A percentile compares a stretch with the other conserved stretches of the same genome.
These are phyloP conservation scores for Piaya cayana DNA, from an alignment of 2,113 vertebrate genomes.

Conservation along the genomic window DNA sequence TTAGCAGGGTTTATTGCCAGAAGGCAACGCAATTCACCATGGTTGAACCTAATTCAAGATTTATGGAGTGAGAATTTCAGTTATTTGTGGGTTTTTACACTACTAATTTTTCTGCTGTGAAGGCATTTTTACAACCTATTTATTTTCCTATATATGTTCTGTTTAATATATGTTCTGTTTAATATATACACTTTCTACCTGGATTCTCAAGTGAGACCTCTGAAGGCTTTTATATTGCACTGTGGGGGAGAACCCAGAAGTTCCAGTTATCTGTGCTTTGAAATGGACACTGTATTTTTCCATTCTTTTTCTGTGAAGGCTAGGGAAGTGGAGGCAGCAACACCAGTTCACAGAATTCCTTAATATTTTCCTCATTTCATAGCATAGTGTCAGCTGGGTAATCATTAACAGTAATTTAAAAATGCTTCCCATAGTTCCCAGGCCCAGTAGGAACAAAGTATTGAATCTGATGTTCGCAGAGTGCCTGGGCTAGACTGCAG, in stretches of 20 bases:
- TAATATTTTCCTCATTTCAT: neutral
- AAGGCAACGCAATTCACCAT: neutral
- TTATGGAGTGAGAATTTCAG: slow-evolving; percentile 35
- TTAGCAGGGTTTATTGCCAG: slow-evolving; percentile 34
- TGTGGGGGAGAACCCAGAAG: neutral
- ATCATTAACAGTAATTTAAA: neutral
- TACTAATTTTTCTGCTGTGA: neutral
- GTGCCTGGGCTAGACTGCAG: neutral
- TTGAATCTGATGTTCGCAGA: neutral
- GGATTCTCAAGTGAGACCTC: neutral
- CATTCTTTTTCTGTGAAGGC: neutral
- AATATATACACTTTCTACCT: neutral
- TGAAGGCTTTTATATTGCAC: neutral
- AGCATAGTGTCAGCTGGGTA: neutral
- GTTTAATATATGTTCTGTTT: neutral
- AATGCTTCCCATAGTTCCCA: neutral
- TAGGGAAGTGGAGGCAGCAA: neutral
- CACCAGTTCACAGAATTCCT: neutral
- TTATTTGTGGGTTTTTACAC: slow-evolving; percentile 17
- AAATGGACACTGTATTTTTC: neutral
- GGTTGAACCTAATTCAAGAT: slow-evolving; percentile 20
- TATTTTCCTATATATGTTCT: neutral
- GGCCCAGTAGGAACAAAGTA: neutral
- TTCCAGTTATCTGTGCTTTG: neutral
- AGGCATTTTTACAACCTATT: neutral